Percentiles rank a stretch among this genome's conserved stretches.
phyloP scores from a whole-genome alignment of 2,797 vertebrate species.

The Aplochiton taeniatus region DNA sequence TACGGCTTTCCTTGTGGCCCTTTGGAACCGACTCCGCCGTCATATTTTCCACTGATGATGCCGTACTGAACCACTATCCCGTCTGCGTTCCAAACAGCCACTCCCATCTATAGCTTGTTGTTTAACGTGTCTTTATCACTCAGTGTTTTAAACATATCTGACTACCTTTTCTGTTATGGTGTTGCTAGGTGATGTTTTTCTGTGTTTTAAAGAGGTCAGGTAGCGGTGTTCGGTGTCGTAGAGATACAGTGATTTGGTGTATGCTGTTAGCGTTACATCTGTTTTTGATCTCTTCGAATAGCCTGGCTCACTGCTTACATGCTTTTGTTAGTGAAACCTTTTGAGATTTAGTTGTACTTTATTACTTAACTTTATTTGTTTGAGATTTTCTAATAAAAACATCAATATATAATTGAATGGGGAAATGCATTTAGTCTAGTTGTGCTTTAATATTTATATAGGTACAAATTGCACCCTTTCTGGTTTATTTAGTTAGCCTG shows the following conservation, averaged over 20 bases:
- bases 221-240: constrained; percentile 9
- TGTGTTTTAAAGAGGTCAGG: not conserved
- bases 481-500: not conserved
- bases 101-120: not conserved
- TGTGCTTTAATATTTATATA: no score
- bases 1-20: constrained; percentile 50
- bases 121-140: not conserved
- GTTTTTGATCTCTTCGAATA: constrained; percentile 14
- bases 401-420: no score
- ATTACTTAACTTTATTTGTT: no score
- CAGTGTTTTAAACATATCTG: no score
- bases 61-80: not conserved
- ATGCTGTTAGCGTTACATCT: constrained; percentile 19
- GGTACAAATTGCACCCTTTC: no score
- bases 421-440: no score
- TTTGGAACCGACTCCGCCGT: constrained; percentile 18
- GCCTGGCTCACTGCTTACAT: no score
- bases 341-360: no score
- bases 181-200: not conserved
- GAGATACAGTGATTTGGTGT: not conserved
- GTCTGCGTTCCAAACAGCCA: not conserved
- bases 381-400: no score
- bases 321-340: no score
- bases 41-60: constrained; percentile 35
- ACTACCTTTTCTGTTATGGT: no score